Evolutionary conservation across 2,113 vertebrate genomes (phyloP), one percentile per base, ranked within the genome.

Genomic region (Phoxinus phoxinus): DNA sequence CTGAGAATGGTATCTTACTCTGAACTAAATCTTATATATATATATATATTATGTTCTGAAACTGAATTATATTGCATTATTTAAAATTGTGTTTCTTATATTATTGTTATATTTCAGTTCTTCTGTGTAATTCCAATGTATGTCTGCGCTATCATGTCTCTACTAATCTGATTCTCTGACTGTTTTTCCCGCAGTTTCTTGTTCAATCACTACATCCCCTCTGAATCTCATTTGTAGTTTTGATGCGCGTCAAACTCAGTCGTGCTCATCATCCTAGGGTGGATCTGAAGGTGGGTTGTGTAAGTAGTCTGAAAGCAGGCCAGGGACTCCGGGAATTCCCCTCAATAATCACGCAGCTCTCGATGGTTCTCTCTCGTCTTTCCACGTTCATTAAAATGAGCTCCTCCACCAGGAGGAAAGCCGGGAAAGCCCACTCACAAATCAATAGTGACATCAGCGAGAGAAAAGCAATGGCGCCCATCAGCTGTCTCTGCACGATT

Each of bases 361-460:
- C 8, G 17, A 77, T 72, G 63, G 79, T 63, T 15, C 58, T 85
- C 23, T 41, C 76, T 35, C n/a, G 41, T 69, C 58, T 71, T 69
- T 86, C n/a, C 74, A 51, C 74, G 19, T 83, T 86, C 87, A 86
- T 88, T 84, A 79, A 83, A 73, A 81, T 51, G 59, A 51, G 76
- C 83, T 56, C 21, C 32, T 75, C 41, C 44, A 17, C 53, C n/a
- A 65, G 48, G 51, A 37, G 59, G 81, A 69, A 32, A 58, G 63
- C 41, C 12, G 44, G 59, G 84, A 41, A 86, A 71, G 74, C 87
- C 85, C 85, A 74, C 75, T 58, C 85, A 74, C 53, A 88, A 88
- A 88, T 86, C 84, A 51, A 88, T 88, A 86, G 53, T 32, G 56
- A 53, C 75, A 71, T 79, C 75, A 85, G 32, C 11, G 27, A 15